These are phyloP conservation scores for Conistra vaccinii DNA, from an alignment of 2,888 invertebrate species.

Conservation along the genomic window DNA sequence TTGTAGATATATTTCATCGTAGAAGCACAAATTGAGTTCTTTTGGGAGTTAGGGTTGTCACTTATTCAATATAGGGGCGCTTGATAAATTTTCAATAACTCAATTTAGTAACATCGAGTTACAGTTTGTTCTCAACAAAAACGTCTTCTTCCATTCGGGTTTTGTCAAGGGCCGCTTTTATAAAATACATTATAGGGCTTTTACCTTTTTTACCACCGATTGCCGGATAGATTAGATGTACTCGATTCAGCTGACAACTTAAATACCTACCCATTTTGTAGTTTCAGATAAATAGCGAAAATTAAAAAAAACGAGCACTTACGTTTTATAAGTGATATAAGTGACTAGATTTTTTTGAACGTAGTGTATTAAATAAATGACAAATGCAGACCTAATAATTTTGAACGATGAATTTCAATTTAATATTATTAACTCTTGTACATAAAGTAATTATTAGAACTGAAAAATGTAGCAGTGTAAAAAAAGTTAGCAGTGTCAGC, in stretches of 20 bases:
- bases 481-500: no score
- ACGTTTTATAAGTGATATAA: background rate
- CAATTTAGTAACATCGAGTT: slow-evolving; percentile 12
- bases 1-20: slow-evolving; percentile 40
- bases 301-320: no score
- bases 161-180: background rate
- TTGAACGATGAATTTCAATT: background rate
- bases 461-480: background rate
- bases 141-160: background rate
- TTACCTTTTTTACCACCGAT: background rate
- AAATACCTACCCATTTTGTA: background rate
- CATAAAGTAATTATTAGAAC: background rate
- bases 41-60: slow-evolving; percentile 5
- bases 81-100: slow-evolving; percentile 27
- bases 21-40: slow-evolving; percentile 8
- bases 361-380: background rate
- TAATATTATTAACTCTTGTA: background rate
- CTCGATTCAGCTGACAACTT: background rate
- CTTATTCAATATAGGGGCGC: slow-evolving; percentile 26
- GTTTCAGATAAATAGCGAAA: background rate
- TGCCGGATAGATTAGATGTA: background rate
- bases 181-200: slow-evolving; percentile 2
- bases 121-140: slow-evolving; percentile 20
- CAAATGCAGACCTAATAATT: background rate
- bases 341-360: background rate